Base-by-base conservation (phyloP, 2,797 vertebrate species). In the Coregonus sp. region DNA sequence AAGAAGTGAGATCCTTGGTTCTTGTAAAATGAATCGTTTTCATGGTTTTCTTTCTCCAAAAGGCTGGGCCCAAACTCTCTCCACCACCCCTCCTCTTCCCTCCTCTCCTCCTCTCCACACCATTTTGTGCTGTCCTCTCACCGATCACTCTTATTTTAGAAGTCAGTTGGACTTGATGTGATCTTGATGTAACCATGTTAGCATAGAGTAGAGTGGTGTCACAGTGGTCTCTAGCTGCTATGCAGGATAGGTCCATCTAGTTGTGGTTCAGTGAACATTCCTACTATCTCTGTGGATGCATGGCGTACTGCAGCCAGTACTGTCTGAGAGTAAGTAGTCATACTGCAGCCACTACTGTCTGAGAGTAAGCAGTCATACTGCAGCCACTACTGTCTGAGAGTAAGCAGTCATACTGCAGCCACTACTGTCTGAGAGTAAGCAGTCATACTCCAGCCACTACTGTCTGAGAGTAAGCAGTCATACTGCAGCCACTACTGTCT, bases 11-110 rank as follows among this genome's bases (percentile, higher is more conserved):
- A 88, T 91, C 83, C 84, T 82, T 73, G 85, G 63, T 88, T 90
- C 90, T 91, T 89, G 88, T 90, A 89, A 92, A 79, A 92, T 88
- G 67, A 88, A 85, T 86, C 2, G 65, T 84, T 90, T 82, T 89
- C 81, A 85, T 81, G 87, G 81, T 11, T 50, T 50, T 50, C 79
- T 86, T 86, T 86, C 87, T 87, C 88, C 86, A 85, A 87, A 82
- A 81, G 85, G 84, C 82, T 85, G 82, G 85, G 82, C 87, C 82
- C 84, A 86, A 75, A 73, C 77, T 77, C 65, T 76, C 78, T 69
- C 81, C 73, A 50, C 25, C 63, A 47, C 40, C 63, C 65, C 76
- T 75, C 70, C 75, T 74, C 70, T 61, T 59, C 12, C 16, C 37
- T 14, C 18, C 54, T 12, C 33, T 9, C 16, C 37, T 14, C 18